Evolutionary conservation across 2,888 invertebrate genomes (phyloP).

Genomic region (Drosophila heteroneura): DNA sequence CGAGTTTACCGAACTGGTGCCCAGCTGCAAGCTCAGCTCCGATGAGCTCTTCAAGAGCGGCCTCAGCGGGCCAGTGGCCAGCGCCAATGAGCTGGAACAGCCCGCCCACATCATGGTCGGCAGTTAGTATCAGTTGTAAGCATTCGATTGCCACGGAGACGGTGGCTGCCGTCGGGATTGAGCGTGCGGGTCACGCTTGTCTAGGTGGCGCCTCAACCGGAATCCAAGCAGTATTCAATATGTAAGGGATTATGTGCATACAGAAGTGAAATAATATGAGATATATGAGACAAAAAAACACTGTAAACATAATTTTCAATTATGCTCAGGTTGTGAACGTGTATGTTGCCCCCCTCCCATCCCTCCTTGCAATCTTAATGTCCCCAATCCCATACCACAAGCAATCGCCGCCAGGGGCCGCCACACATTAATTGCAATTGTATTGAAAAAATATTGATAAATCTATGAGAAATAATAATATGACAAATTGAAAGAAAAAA

Average conservation of each 20-base stretch:
- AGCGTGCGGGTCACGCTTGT: conserved; percentile 65
- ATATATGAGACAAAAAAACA: neutral
- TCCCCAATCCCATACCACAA: conserved; percentile 7
- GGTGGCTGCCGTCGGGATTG: conserved; percentile 29
- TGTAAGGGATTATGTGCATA: conserved; percentile 38
- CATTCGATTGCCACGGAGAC: conserved; percentile 23
- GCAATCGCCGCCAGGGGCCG: conserved; percentile 47
- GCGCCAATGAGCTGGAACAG: conserved; percentile 86
- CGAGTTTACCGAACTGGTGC: conserved; percentile 86
- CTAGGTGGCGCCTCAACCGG: conserved; percentile 37
- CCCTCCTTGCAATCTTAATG: neutral
- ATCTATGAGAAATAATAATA: conserved; percentile 35
- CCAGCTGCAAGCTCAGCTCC: conserved; percentile 87
- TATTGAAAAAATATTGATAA: conserved; percentile 41
- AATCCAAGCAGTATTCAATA: conserved; percentile 73
- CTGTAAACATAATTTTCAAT: conserved; percentile 59
- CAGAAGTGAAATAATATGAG: conserved; percentile 20
- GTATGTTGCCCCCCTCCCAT: conserved; percentile 38
- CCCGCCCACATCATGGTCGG: conserved; percentile 87
- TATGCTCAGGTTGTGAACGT: conserved; percentile 85
- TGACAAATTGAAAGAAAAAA: conserved; percentile 57
- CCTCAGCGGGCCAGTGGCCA: conserved; percentile 82
- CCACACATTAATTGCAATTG: conserved; percentile 61
- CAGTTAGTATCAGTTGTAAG: conserved; percentile 86
- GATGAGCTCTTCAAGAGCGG: conserved; percentile 86